Base-by-base conservation (phyloP, 2,797 vertebrate species). In the Cynodonichthys magdalenae region DNA sequence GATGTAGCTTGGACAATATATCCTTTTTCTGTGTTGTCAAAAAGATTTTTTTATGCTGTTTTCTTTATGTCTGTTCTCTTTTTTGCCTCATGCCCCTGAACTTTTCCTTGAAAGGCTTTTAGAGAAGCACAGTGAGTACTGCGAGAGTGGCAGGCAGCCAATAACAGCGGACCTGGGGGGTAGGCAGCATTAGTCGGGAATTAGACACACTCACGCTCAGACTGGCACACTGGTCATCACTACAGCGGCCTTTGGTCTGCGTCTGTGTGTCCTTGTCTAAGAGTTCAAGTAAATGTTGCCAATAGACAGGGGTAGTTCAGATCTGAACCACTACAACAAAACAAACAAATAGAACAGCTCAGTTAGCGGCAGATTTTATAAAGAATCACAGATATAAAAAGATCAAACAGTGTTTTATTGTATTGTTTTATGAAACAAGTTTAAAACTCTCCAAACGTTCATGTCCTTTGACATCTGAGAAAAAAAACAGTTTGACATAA, bases 141-240 rank as follows among this genome's bases (percentile, higher is more conserved):
- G 79, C 79, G 82, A 83, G 82, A 63, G 27, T 88, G 89, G 92
- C 93, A 93, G 77, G 67, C 76, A 75, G 87, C 92, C 94, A 81
- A 73, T 72, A 80, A 84, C 82, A 85, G 71, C 79, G 75, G 85
- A 86, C 90, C 90, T 84, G 47, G 75, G 86, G 91, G 86, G 74
- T 80, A 77, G 74, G 79, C 68, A 65, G 87, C 81, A 93, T 92
- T 92, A 87, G 90, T 81, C 74, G 71, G 73, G 74, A 86, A 82
- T 85, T 84, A 88, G 86, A 87, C 77, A 86, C 79, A 86, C 81
- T 87, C 82, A 63, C 48, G 66, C 80, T 87, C 74, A 79, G 70
- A 81, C 84, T 81, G 84, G 84, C 76, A 87, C 87, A 81, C 69
- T 77, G 73, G 82, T 69, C 82, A 82, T 79, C 71, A 31, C 81